Percentiles rank a stretch among this genome's conserved stretches.
phyloP scores from a whole-genome alignment of 2,888 invertebrate genomes.

The Eulithis testata region DNA sequence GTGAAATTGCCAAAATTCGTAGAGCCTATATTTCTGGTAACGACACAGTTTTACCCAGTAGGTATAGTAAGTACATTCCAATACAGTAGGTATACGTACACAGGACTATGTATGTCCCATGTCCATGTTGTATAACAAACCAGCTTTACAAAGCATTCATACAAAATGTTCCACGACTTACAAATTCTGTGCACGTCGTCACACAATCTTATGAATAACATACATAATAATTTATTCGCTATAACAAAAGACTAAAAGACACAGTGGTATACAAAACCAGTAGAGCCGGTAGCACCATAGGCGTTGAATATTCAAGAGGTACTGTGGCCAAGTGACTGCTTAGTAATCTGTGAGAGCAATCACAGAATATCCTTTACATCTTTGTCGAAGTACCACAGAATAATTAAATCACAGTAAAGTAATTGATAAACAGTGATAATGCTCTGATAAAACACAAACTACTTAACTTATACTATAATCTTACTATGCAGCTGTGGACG shows the following conservation, averaged over 20 bases:
- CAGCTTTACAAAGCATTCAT: constrained; percentile 20
- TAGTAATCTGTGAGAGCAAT: constrained; percentile 19
- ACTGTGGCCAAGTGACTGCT: constrained; percentile 8
- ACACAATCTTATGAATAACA: constrained; percentile 30
- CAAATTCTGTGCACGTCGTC: constrained; percentile 24
- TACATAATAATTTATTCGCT: constrained; percentile 16
- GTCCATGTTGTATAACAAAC: constrained; percentile 11
- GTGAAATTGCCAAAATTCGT: not conserved
- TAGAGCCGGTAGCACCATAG: constrained; percentile 13
- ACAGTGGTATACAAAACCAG: constrained; percentile 18
- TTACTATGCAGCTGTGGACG: too few species aligned
- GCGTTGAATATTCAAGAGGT: constrained; percentile 2
- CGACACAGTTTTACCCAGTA: too few species aligned
- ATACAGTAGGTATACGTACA: too few species aligned
- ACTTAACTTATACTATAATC: too few species aligned
- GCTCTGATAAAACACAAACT: not conserved
- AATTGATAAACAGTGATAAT: constrained; percentile 3
- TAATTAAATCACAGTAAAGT: constrained; percentile 8
- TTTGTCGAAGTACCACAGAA: constrained; percentile 14
- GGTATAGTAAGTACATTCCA: too few species aligned
- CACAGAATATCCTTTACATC: constrained; percentile 26
- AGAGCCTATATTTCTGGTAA: not conserved
- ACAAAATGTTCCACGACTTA: constrained; percentile 22
- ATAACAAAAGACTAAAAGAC: constrained; percentile 24
- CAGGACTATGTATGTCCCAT: too few species aligned